Base-by-base conservation (phyloP, 2,113 vertebrate genomes). In the Tonatia bakeri region DNA sequence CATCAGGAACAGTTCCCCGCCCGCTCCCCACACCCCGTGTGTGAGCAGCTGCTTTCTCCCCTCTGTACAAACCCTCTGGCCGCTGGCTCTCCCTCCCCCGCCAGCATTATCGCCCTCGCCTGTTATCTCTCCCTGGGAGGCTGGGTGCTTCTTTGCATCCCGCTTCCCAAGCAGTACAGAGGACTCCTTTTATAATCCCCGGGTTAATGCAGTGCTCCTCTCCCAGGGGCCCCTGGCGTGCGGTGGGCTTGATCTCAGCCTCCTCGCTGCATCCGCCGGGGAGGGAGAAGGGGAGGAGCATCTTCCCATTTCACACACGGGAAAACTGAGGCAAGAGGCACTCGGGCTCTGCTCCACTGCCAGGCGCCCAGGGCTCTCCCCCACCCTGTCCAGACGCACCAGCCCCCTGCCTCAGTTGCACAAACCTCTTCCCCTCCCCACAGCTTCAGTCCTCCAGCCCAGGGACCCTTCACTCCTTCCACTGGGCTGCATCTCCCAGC, bases 61-160 rank as follows among this genome's bases (percentile, higher is more conserved):
- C 56, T 79, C 24, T 0, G 8, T 38, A 8, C 20, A 20, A 82
- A 1, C 54, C 72, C 76, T 64, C 70, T 2, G 2, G 77, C 3
- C 0, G 17, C 54, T 75, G 73, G 17, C 54, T 69, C 84, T 56
- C 80, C 10, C 3, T 26, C 40, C 86, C 87, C 5, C 12, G 38
- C 90, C 0, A 3, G 77, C 33, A 19, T 36, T 87, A 77, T 61
- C 22, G 0, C 33, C 52, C 52, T 20, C 0, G 2, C 36, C 61
- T 0, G 26, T 86, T 92, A 40, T 95, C 94, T 95, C 64, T 76
- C 36, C 90, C 59, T 31, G 83, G 52, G 92, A 96, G 94, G 19
- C 93, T 56, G 79, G 80, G 28, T 80, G 92, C 73, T 93, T 64
- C 43, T 1, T 4, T 0, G 2, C 40, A 17, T 31, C 75, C 40